Conservation (phyloP, 2,113 vertebrate species). For the Phycodurus eques region DNA sequence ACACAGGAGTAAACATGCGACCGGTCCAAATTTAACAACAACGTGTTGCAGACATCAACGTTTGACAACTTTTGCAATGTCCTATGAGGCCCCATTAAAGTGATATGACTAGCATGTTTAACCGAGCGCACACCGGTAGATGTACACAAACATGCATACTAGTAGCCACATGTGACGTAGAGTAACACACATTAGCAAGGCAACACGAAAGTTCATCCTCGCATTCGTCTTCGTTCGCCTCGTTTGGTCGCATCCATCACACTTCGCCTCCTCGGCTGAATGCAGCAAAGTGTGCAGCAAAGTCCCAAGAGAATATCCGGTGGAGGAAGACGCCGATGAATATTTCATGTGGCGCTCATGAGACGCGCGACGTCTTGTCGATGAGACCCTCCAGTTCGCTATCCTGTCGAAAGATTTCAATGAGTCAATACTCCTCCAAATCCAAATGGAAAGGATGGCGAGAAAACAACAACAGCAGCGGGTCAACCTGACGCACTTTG, state of each 20-base stretch:
- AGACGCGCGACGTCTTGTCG: conserved; percentile 25
- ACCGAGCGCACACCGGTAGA: conserved; percentile 2
- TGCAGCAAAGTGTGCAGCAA: conserved; percentile 23
- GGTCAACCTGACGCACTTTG: not conserved
- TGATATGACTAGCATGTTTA: conserved; percentile 46
- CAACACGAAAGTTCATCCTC: not conserved
- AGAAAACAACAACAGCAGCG: no score
- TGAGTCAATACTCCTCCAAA: not conserved
- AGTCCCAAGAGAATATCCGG: conserved; percentile 38
- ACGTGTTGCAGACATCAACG: no score
- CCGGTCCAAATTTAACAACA: no score
- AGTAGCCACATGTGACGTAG: conserved; percentile 26
- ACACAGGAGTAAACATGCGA: no score
- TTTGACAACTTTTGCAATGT: no score
- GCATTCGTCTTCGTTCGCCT: conserved; percentile 15
- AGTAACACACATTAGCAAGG: conserved; percentile 4
- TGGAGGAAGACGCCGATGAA: conserved; percentile 39
- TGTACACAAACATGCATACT: conserved; percentile 17
- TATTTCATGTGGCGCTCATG: conserved; percentile 54
- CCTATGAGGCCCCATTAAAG: conserved; percentile 13
- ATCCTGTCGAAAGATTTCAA: conserved; percentile 13
- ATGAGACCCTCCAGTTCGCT: conserved; percentile 21
- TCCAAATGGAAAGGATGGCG: no score
- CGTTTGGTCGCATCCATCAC: conserved; percentile 15
- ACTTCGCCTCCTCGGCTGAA: conserved; percentile 21